Evolutionary conservation across 2,113 vertebrate species (phyloP).

Genomic region (Larimichthys crocea): DNA sequence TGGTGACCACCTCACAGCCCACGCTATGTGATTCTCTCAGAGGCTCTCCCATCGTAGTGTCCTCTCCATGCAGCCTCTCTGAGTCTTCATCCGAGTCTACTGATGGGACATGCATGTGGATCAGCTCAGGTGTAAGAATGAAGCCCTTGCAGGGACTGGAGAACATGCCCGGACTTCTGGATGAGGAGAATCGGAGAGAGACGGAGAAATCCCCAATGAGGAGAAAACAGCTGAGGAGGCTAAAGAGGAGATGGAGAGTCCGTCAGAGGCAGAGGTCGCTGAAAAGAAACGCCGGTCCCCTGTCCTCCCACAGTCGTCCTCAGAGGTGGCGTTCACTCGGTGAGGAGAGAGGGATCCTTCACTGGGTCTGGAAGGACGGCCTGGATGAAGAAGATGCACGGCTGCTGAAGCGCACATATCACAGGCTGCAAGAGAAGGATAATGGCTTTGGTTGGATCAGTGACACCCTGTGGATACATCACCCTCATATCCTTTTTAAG

Average conservation of each 20-base stretch:
- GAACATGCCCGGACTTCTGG: constrained; percentile 86
- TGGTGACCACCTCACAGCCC: neutral
- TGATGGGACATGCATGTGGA: neutral
- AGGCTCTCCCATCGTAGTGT: constrained; percentile 36
- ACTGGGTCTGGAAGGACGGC: constrained; percentile 93
- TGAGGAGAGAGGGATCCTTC: constrained; percentile 92
- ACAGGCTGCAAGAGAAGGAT: constrained; percentile 89
- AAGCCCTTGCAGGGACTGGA: constrained; percentile 87
- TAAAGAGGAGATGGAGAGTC: constrained; percentile 79
- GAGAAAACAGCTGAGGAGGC: constrained; percentile 85
- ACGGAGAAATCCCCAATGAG: constrained; percentile 55
- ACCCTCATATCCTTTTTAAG: constrained; percentile 95
- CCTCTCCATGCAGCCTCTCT: constrained; percentile 51
- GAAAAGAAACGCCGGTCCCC: constrained; percentile 66
- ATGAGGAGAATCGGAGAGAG: constrained; percentile 53
- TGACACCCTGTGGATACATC: constrained; percentile 92
- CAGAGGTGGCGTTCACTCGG: constrained; percentile 84
- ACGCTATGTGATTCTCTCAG: constrained; percentile 4
- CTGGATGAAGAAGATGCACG: constrained; percentile 94
- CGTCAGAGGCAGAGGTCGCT: constrained; percentile 77
- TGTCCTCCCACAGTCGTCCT: constrained; percentile 78
- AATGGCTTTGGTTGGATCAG: constrained; percentile 92
- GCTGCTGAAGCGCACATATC: constrained; percentile 89
- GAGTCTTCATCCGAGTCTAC: constrained; percentile 51
- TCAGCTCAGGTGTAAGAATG: constrained; percentile 29